Base-by-base conservation (phyloP, 2,888 invertebrate species). In the Napeogenes inachia region DNA sequence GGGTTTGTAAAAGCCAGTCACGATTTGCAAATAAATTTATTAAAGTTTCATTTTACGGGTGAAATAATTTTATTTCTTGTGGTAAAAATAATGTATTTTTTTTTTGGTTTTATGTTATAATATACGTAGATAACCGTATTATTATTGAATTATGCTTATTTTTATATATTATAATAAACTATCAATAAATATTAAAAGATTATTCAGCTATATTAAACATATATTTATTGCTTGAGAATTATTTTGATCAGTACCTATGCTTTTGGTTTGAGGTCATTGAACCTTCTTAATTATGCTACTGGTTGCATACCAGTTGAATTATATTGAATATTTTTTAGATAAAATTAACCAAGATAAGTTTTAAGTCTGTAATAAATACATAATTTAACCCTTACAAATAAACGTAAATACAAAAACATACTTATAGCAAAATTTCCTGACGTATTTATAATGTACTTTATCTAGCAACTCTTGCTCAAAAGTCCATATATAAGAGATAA, bases 231-330 rank as follows among this genome's bases (percentile, higher is more conserved):
- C 10, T 47, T 30, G 30, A 30, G 30, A 50, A 3, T 10, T 42
- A 6, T 87, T 21, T 21, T 21, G 0, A 21, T 21, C 21, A 21
- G 1, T 21, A n/a, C n/a, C 84, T 82, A 74, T 73, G 69, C 73
- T 70, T 70, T 77, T 76, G 77, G 78, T 82, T 84, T 78, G 78
- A 70, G 86, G 82, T 75, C 82, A 78, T 81, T 82, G 85, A 87
- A 84, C 87, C 70, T 75, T 62, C 70, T 79, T 85, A 82, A 84
- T 83, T 81, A 80, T 73, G 71, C 75, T 72, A 71, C 74, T 68
- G 72, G 73, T 73, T 61, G 53, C 57, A 42, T 45, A 46, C 45
- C 61, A 57, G 47, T 33, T 47, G 46, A 56, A 42, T 42, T 42
- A 10, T 42, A 10, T 3, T 42, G 8, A 42, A 42, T 12, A 42